A percentile compares a stretch with the other conserved stretches of the same genome.
These are phyloP conservation scores for Thyatira batis DNA, from an alignment of 2,888 invertebrate genomes.

Conservation along the genomic window DNA sequence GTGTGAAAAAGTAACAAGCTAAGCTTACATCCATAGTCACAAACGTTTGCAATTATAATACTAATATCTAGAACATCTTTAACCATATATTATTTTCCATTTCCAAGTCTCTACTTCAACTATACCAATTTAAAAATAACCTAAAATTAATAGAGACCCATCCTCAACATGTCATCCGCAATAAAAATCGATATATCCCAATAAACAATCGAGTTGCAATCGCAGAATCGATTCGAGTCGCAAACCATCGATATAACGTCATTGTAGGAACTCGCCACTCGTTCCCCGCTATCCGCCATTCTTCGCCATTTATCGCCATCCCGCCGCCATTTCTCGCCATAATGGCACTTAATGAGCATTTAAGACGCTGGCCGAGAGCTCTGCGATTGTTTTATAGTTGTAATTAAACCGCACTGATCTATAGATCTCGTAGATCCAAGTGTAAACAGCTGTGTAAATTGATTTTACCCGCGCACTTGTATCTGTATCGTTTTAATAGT, in stretches of 20 bases:
- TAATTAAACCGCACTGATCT: conserved; percentile 70
- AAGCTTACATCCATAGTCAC: too few species aligned
- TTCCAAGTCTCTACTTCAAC: neutral
- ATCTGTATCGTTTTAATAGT: neutral
- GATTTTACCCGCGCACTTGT: conserved; percentile 28
- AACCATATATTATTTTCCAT: too few species aligned
- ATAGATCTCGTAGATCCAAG: conserved; percentile 51
- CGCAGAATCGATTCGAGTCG: conserved; percentile 38
- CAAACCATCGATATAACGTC: conserved; percentile 37
- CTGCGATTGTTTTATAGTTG: conserved; percentile 74
- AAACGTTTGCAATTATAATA: too few species aligned
- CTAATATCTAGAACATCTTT: too few species aligned
- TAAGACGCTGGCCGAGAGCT: conserved; percentile 61
- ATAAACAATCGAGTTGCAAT: conserved; percentile 22
- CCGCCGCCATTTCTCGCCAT: conserved; percentile 55
- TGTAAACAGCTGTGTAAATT: conserved; percentile 55
- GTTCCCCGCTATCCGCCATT: conserved; percentile 29
- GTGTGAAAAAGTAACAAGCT: too few species aligned
- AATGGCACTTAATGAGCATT: conserved; percentile 74
- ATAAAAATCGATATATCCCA: neutral
- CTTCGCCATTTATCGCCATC: conserved; percentile 56
- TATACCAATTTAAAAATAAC: neutral
- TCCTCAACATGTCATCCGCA: neutral
- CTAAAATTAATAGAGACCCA: neutral
- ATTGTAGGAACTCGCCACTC: conserved; percentile 26